Percentiles rank a stretch among this genome's conserved stretches.
Conservation (phyloP, 2,888 invertebrate species). For the Tetragonula carbonaria region DNA sequence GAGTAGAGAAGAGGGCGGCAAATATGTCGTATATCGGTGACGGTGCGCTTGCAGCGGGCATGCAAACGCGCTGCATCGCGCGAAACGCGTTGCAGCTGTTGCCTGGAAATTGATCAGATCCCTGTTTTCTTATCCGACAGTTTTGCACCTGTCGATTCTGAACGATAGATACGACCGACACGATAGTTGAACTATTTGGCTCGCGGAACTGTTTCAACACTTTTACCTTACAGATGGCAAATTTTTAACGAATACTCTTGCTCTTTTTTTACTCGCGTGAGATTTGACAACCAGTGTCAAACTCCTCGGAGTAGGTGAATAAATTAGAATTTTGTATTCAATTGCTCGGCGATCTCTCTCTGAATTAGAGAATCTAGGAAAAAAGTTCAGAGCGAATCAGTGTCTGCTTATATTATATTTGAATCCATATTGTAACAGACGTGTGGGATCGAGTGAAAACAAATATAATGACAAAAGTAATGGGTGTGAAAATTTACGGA, state of each 20-base stretch:
- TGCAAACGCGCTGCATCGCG: constrained; percentile 69
- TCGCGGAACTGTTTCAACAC: neutral
- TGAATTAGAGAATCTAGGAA: neutral
- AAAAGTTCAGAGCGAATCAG: neutral
- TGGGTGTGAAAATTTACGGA: too few species aligned
- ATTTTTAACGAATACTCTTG: too few species aligned
- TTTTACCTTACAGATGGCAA: neutral
- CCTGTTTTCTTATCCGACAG: constrained; percentile 59
- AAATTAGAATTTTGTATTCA: too few species aligned
- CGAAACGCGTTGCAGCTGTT: constrained; percentile 74
- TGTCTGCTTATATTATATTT: neutral
- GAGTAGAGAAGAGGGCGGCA: neutral
- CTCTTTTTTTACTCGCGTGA: too few species aligned
- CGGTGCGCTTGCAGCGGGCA: constrained; percentile 54
- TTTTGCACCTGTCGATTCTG: constrained; percentile 58
- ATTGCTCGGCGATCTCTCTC: too few species aligned
- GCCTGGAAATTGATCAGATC: constrained; percentile 77
- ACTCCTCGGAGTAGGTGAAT: too few species aligned
- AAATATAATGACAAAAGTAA: neutral
- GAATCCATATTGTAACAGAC: neutral
- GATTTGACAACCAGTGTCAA: too few species aligned
- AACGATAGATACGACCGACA: constrained; percentile 5
- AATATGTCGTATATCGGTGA: constrained; percentile 56
- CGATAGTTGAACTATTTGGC: too few species aligned
- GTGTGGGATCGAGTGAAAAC: neutral